Conservation (phyloP, 2,888 invertebrate genomes). For the Pantelozetes paolii region DNA sequence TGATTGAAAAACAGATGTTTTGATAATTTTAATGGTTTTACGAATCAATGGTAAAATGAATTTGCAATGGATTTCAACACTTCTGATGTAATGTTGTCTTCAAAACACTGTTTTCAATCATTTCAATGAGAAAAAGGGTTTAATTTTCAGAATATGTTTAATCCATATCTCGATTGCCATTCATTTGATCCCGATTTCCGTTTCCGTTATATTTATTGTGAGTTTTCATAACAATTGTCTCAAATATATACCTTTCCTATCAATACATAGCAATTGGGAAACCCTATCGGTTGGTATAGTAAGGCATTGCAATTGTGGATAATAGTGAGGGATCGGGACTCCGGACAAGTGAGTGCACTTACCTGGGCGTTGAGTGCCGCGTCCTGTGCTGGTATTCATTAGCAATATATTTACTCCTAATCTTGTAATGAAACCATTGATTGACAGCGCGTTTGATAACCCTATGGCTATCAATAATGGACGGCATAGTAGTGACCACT, state of each 20-base stretch:
- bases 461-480: slow-evolving; percentile 18
- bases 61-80: slow-evolving; percentile 3
- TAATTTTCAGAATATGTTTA: slow-evolving; percentile 5
- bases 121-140: background rate
- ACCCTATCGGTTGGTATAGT: slow-evolving; percentile 29
- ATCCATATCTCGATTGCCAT: slow-evolving; percentile 23
- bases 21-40: slow-evolving; percentile 5
- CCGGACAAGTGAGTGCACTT: slow-evolving; percentile 16
- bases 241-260: background rate
- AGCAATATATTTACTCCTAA: background rate
- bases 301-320: slow-evolving; percentile 20
- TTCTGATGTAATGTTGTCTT: background rate
- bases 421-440: background rate
- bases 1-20: background rate
- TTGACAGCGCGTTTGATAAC: slow-evolving; percentile 23
- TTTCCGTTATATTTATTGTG: slow-evolving; percentile 27
- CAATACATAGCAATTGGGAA: background rate
- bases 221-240: background rate
- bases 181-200: slow-evolving; percentile 9
- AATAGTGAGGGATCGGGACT: slow-evolving; percentile 20
- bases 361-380: slow-evolving; percentile 20
- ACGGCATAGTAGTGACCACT: slow-evolving; percentile 13
- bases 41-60: background rate
- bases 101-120: background rate
- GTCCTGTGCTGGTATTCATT: background rate